Evolutionary conservation across 1,140 invertebrate species (phyloP).

Genomic region (Drosophila grimshawi): DNA sequence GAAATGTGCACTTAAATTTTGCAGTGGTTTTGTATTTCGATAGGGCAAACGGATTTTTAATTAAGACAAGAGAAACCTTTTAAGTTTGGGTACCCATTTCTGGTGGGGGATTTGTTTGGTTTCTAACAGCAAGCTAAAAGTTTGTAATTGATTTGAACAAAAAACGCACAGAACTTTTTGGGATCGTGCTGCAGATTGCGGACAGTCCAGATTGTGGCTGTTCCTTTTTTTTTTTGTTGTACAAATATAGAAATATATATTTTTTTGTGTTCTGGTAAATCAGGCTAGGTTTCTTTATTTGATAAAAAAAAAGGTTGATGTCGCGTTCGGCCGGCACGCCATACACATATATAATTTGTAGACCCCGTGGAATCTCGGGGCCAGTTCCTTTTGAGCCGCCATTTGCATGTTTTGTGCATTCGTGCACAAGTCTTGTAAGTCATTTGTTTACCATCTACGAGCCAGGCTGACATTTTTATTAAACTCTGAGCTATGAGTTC

Average conservation of each 20-base stretch:
- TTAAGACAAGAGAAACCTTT: conserved; percentile 80
- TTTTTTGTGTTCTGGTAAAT: conserved; percentile 28
- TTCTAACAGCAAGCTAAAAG: conserved; percentile 59
- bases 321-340: conserved; percentile 30
- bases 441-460: conserved; percentile 65
- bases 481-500: conserved; percentile 33
- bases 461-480: conserved; percentile 68
- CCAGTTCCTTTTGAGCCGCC: conserved; percentile 33
- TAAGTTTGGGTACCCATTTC: conserved; percentile 43
- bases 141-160: conserved; percentile 79
- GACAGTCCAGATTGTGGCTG: conserved; percentile 22
- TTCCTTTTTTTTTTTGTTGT: conserved; percentile 3
- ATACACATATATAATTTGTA: conserved; percentile 64
- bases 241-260: not conserved
- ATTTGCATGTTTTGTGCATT: conserved; percentile 79
- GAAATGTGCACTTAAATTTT: conserved; percentile 27
- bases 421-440: conserved; percentile 81
- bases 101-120: conserved; percentile 28
- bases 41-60: conserved; percentile 56
- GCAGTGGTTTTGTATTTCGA: conserved; percentile 54
- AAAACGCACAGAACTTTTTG: conserved; percentile 57
- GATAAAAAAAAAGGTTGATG: conserved; percentile 48
- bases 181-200: conserved; percentile 49
- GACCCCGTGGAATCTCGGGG: conserved; percentile 7
- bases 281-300: conserved; percentile 40